Evolutionary conservation across 2,113 vertebrate species (phyloP).

Genomic region (Brachyhypopomus gauderio): DNA sequence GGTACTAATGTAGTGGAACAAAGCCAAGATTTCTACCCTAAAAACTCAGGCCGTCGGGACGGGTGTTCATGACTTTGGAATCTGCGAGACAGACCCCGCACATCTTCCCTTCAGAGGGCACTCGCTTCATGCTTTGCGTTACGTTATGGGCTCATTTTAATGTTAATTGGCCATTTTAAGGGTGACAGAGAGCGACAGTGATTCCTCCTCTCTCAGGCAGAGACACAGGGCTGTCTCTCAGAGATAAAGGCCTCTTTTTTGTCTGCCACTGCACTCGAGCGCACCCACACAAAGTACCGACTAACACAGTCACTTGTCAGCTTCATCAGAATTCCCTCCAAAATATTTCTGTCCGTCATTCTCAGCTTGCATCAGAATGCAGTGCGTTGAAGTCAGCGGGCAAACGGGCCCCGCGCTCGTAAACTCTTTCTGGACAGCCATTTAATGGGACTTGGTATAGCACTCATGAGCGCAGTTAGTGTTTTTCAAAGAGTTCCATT

Average conservation of each 20-base stretch:
- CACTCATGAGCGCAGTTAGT: constrained; percentile 38
- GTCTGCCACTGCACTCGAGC: constrained; percentile 33
- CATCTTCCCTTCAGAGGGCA: not conserved
- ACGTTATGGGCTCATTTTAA: constrained; percentile 63
- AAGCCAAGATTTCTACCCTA: not conserved
- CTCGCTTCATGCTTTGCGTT: constrained; percentile 48
- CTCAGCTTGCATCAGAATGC: constrained; percentile 40
- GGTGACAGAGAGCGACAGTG: constrained; percentile 18
- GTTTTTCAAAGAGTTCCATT: constrained; percentile 30
- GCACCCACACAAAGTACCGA: constrained; percentile 47
- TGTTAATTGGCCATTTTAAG: constrained; percentile 71
- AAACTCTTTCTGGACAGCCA: constrained; percentile 4
- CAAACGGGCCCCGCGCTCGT: not conserved
- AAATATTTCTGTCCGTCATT: constrained; percentile 30
- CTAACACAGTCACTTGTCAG: constrained; percentile 59
- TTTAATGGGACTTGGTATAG: constrained; percentile 35
- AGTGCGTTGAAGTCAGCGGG: not conserved
- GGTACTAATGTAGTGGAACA: too few species aligned
- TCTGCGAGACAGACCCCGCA: not conserved
- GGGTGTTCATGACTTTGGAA: not conserved
- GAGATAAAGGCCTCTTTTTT: constrained; percentile 69
- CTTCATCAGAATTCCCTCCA: constrained; percentile 45
- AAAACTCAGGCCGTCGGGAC: not conserved
- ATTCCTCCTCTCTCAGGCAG: constrained; percentile 56
- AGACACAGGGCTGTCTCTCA: constrained; percentile 67